Conservation (phyloP, 2,797 vertebrate genomes). For the Pogonophryne albipinna region DNA sequence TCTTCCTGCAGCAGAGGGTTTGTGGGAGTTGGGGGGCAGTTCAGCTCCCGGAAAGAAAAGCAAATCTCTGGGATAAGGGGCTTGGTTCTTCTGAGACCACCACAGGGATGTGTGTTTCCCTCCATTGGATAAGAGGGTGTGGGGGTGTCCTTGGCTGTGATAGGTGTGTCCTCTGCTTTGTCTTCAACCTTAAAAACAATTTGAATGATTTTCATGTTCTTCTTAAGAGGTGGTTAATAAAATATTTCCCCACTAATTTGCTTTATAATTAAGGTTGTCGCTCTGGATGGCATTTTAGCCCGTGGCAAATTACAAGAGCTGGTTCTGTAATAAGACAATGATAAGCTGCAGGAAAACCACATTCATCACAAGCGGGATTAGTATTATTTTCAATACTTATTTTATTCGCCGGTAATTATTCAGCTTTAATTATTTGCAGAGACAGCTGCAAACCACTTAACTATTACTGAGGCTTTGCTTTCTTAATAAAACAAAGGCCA, state of each 20-base stretch:
- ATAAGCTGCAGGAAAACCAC: constrained; percentile 3
- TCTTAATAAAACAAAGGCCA: background rate
- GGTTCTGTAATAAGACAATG: constrained; percentile 8
- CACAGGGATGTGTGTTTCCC: constrained; percentile 11
- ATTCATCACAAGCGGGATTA: background rate
- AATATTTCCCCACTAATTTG: background rate
- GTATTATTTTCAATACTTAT: background rate
- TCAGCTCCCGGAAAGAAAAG: constrained; percentile 94
- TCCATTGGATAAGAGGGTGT: constrained; percentile 32
- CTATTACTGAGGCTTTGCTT: background rate
- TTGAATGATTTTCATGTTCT: constrained; percentile 3
- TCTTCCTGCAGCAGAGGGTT: constrained; percentile 94
- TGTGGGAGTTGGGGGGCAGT: constrained; percentile 90
- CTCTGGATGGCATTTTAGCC: constrained; percentile 20
- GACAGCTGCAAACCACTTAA: background rate
- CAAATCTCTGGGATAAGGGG: constrained; percentile 97
- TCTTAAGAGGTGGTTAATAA: constrained; percentile 2
- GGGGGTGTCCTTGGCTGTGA: constrained; percentile 21
- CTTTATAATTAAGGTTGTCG: constrained; percentile 7
- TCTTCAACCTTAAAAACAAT: constrained; percentile 85
- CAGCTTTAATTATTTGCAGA: constrained; percentile 5
- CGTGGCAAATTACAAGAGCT: constrained; percentile 12
- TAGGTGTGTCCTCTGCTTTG: constrained; percentile 68
- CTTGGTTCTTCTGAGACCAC: constrained; percentile 84
- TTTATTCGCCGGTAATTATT: background rate